Conservation (phyloP, 2,113 vertebrate genomes). For the Tonatia bakeri region DNA sequence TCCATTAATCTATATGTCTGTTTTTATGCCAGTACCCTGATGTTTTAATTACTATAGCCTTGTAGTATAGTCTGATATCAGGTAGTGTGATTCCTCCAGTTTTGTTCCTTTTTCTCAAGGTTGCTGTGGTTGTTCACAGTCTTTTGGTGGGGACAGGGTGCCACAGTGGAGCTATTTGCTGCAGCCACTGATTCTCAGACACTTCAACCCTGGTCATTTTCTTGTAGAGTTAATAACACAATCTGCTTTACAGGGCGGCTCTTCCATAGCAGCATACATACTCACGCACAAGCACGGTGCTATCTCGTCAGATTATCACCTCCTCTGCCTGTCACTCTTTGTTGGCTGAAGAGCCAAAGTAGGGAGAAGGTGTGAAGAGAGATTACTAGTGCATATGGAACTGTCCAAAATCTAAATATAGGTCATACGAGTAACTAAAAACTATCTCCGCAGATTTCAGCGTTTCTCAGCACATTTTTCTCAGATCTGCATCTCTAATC, state of each 20-base stretch:
- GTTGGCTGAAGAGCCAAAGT: conserved; percentile 30
- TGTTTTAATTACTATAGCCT: neutral
- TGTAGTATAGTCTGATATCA: neutral
- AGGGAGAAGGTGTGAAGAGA: conserved; percentile 45
- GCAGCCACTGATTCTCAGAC: neutral
- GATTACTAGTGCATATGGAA: neutral
- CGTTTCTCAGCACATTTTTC: neutral
- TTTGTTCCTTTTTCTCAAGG: neutral
- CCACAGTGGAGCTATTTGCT: neutral
- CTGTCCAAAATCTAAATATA: conserved; percentile 61
- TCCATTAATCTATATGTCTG: neutral
- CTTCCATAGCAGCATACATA: neutral
- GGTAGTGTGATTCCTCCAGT: neutral
- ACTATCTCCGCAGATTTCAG: neutral
- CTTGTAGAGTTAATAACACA: neutral
- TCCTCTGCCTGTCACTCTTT: conserved; percentile 41
- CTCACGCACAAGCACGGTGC: neutral
- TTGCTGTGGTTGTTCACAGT: neutral
- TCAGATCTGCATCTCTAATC: neutral
- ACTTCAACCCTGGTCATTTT: neutral
- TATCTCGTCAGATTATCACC: conserved; percentile 17
- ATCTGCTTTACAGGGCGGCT: neutral
- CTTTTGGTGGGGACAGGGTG: neutral
- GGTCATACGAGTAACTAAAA: neutral
- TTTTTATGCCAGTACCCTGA: neutral